Conservation (phyloP, 1,140 invertebrate genomes). For the Drosophila leontia region DNA sequence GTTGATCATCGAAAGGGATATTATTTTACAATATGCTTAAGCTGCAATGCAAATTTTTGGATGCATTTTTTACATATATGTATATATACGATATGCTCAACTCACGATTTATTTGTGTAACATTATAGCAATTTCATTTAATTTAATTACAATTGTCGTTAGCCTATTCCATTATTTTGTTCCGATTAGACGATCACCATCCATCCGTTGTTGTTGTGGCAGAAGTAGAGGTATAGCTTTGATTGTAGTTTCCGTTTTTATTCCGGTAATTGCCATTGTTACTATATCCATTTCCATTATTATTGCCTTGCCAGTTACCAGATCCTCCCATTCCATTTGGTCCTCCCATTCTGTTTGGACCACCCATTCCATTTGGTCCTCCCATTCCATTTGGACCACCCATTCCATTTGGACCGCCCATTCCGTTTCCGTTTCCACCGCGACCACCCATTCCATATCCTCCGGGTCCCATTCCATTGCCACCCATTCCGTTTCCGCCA, state of each 20-base stretch:
- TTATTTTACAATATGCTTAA: too few species aligned
- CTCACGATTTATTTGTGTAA: conserved; percentile 14
- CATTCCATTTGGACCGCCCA: neutral
- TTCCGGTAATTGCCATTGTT: conserved; percentile 6
- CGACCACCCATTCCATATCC: neutral
- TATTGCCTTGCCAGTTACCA: conserved; percentile 16
- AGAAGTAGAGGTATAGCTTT: conserved; percentile 15
- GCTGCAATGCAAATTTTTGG: too few species aligned
- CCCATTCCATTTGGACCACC: neutral
- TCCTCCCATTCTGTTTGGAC: conserved; percentile 11
- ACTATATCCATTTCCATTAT: conserved; percentile 11
- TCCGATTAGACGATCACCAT: neutral
- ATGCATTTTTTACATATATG: too few species aligned
- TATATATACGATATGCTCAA: neutral
- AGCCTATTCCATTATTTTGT: neutral
- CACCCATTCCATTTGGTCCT: conserved; percentile 1
- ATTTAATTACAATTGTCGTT: neutral
- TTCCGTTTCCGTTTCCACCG: neutral
- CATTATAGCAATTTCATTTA: neutral
- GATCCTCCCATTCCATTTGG: conserved; percentile 23
- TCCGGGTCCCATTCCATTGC: conserved; percentile 4
- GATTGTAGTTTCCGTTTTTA: neutral
- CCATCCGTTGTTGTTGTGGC: conserved; percentile 20
- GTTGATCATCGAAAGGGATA: too few species aligned
- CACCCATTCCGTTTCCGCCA: neutral